Base-by-base conservation (phyloP, 2,888 invertebrate genomes). In the Hydraecia micacea region DNA sequence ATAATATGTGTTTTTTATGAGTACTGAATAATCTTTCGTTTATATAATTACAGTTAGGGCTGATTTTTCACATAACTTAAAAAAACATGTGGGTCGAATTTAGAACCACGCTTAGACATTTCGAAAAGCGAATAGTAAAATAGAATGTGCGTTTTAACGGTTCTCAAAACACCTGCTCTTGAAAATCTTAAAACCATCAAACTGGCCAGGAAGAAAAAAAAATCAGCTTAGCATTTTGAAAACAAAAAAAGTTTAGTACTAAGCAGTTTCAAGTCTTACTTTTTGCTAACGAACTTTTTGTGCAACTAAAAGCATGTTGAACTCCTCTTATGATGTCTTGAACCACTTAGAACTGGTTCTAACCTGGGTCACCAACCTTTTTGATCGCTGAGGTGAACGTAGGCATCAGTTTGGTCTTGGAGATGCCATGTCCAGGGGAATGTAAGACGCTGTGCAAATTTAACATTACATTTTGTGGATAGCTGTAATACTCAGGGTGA, bases 241-340 rank as follows among this genome's bases (percentile, higher is more conserved):
- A 49, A 70, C 3, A 58, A 62, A 68, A 69, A 58, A 65, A 69
- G 52, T 60, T 74, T 85, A 63, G 39, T 84, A 39, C 42, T 68
- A 60, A 74, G 67, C 60, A 67, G 80, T 73, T 85, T 80, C 13
- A 68, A 65, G 32, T 46, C 52, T 15, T 60, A 69, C 71, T 83
- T 83, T 83, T 85, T 83, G 52, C 1, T 81, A 58, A 52, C 9
- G 63, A 75, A 85, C 71, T 83, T 83, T 83, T 85, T 83, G 81
- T 49, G 15, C 62, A 42, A 65, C 81, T 80, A 69, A 83, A 80
- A 81, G 85, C 85, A 80, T 75, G 60, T 83, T 81, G 85, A 83
- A 85, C 83, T 80, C 83, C 69, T 85, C 81, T 75, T 13, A 80
- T 36, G 66, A 67, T 71, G 65, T 85, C 75, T 52, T 75, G 71